Evolutionary conservation across 2,113 vertebrate genomes (phyloP), one percentile per base, ranked within the genome.

Genomic region (Bombycilla garrulus): DNA sequence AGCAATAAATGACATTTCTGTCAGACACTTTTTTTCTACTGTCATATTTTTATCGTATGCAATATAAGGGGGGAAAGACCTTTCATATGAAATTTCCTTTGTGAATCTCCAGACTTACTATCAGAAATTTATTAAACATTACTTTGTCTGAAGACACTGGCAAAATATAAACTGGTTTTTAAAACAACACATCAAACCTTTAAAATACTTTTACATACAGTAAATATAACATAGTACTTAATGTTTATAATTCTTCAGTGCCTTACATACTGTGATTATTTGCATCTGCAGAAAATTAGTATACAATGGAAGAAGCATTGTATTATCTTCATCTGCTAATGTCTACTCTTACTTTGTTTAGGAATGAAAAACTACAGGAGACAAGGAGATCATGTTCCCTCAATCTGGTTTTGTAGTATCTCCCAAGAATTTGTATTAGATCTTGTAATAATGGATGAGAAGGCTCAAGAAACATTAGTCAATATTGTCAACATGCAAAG

Each of bases 391-490:
- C 89, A 64, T 26, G 8, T 69, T 80, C 47, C 24, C 22, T 70
- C 71, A 85, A 70, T 58, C 58, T 93, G 26, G 19, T 77, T 73
- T 70, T 88, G 38, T 62, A 83, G 29, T 54, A 78, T 83, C 64
- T 90, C 44, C 15, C 13, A 83, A 86, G 71, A 90, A 83, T 83
- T 90, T 95, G 33, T 82, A 80, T 77, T 94, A 86, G 54, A 56
- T 62, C 67, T 82, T 82, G 35, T 62, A 94, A 81, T 94, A 97
- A 96, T 90, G 58, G 92, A 96, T 95, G 85, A 87, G 74, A 88
- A 61, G 24, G 13, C 35, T 62, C 0, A 0, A 80, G 51, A 36
- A 87, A 73, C 79, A 95, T 97, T 95, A 92, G 53, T 97, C 94
- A 94, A 73, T 80, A 85, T 62, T 91, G 87, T 87, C 95, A 95